phyloP scores from a whole-genome alignment of 2,888 invertebrate genomes.

The Sycophila texana region DNA sequence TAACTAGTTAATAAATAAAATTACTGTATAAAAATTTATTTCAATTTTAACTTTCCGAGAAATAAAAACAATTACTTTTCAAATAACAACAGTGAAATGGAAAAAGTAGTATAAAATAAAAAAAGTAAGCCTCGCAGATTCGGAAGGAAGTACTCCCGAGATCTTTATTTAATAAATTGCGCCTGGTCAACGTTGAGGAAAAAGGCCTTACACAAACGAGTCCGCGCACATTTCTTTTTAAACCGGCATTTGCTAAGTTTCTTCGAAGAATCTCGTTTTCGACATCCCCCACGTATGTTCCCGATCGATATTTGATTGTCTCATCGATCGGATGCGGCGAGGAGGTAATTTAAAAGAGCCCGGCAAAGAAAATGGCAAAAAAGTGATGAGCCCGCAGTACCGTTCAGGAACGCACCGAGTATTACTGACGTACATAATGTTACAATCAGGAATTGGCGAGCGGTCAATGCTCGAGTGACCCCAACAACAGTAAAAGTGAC shows the following conservation, averaged over 20 bases:
- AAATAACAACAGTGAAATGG: not conserved
- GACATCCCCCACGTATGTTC: conserved; percentile 40
- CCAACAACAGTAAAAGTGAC: conserved; percentile 73
- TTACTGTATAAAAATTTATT: no score
- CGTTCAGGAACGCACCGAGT: conserved; percentile 48
- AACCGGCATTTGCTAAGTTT: conserved; percentile 35
- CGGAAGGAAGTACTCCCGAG: conserved; percentile 12
- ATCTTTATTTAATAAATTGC: conserved; percentile 37
- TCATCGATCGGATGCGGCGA: conserved; percentile 41
- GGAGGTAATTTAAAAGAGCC: conserved; percentile 27
- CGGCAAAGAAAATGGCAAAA: conserved; percentile 46
- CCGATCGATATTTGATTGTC: conserved; percentile 50
- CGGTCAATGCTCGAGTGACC: conserved; percentile 74
- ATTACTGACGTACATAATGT: conserved; percentile 55
- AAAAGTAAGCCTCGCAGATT: conserved; percentile 13
- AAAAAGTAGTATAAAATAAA: not conserved
- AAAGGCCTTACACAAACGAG: conserved; percentile 29
- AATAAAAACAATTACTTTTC: not conserved
- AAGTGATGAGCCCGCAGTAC: conserved; percentile 53
- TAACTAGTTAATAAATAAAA: no score
- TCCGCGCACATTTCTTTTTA: conserved; percentile 18
- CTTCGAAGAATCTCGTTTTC: conserved; percentile 53
- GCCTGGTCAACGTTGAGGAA: conserved; percentile 6
- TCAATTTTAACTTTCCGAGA: not conserved
- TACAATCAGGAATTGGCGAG: conserved; percentile 62